A percentile compares a stretch with the other conserved stretches of the same genome.
phyloP scores from a whole-genome alignment of 2,797 vertebrate species.

The Siniperca obscura region DNA sequence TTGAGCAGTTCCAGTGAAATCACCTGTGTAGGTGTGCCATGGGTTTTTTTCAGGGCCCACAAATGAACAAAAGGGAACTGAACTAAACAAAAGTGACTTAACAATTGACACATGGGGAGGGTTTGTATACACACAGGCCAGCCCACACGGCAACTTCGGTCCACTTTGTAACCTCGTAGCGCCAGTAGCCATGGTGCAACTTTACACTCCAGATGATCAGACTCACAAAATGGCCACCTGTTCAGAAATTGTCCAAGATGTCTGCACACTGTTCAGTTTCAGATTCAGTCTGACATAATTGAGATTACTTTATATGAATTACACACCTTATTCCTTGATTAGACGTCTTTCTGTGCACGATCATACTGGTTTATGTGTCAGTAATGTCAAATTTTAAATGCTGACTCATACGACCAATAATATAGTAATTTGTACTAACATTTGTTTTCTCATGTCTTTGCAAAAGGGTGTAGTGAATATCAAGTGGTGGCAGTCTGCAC shows the following conservation, averaged over 20 bases:
- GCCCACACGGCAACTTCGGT: no score
- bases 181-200: no score
- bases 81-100: no score
- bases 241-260: background rate
- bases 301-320: background rate
- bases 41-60: no score
- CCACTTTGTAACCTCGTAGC: no score
- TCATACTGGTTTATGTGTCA: background rate
- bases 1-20: no score
- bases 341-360: background rate
- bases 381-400: no score
- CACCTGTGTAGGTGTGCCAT: no score
- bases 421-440: background rate
- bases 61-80: no score
- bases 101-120: no score
- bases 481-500: background rate
- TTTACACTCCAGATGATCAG: no score
- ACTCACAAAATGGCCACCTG: background rate
- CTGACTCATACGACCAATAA: background rate
- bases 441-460: background rate
- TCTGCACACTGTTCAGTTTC: background rate
- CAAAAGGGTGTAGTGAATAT: background rate
- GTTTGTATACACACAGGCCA: no score
- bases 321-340: background rate
- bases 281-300: background rate